These are phyloP conservation scores for Anoplopoma fimbria DNA, from an alignment of 2,113 vertebrate species.

Conservation along the genomic window DNA sequence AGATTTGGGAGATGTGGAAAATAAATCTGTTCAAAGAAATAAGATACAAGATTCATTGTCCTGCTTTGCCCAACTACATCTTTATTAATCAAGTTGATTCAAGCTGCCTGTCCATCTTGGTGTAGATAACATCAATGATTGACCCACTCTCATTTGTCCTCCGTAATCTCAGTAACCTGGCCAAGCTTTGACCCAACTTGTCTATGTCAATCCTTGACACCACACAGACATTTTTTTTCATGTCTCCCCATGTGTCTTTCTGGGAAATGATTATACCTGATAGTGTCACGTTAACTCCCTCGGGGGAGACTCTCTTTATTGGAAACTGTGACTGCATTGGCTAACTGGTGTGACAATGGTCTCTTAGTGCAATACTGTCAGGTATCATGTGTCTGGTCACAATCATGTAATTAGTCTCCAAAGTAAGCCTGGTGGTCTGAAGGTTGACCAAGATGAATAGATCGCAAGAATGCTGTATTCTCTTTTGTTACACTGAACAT, in stretches of 20 bases:
- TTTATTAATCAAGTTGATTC: conserved; percentile 20
- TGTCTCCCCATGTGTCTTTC: conserved; percentile 25
- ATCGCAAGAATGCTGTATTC: conserved; percentile 17
- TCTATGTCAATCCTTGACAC: conserved; percentile 33
- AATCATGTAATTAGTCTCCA: conserved; percentile 71
- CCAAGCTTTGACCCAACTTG: conserved; percentile 41
- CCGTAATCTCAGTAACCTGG: conserved; percentile 32
- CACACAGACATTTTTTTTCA: conserved; percentile 30
- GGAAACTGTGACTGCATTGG: conserved; percentile 70
- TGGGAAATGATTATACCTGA: conserved; percentile 57
- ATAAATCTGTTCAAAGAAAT: conserved; percentile 31
- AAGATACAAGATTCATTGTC: conserved; percentile 22
- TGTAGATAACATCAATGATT: conserved; percentile 47
- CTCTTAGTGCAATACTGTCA: conserved; percentile 48
- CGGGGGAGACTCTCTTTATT: conserved; percentile 33
- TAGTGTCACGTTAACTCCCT: conserved; percentile 66
- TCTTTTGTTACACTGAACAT: conserved; percentile 29
- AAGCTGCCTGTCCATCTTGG: not conserved
- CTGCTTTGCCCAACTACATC: conserved; percentile 25
- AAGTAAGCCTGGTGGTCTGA: conserved; percentile 45
- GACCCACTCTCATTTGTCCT: conserved; percentile 41
- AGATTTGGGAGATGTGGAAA: conserved; percentile 37
- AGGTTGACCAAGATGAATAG: conserved; percentile 50
- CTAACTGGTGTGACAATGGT: conserved; percentile 58
- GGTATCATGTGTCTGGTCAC: conserved; percentile 68